phyloP scores from a whole-genome alignment of 2,113 vertebrate genomes.

The Brienomyrus brachyistius region DNA sequence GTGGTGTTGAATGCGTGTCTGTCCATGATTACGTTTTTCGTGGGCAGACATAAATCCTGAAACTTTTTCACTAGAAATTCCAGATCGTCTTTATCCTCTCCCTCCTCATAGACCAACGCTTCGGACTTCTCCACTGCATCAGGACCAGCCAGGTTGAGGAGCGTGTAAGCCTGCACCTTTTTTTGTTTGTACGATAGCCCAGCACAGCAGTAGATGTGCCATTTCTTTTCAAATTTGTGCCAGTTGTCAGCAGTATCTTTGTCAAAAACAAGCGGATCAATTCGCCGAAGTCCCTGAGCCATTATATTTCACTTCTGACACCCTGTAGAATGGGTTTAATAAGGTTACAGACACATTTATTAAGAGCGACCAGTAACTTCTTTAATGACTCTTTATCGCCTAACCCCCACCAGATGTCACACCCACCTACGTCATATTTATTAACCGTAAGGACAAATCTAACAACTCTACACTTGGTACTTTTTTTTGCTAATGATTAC shows the following conservation, averaged over 20 bases:
- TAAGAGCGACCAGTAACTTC: not conserved
- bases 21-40: not conserved
- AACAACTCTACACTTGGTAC: not conserved
- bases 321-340: no score
- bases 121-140: no score
- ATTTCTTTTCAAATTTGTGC: constrained; percentile 10
- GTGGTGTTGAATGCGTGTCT: not conserved
- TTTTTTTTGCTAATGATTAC: no score
- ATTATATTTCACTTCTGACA: no score
- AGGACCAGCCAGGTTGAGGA: not conserved
- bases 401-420: not conserved
- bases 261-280: constrained; percentile 3
- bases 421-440: not conserved
- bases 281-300: not conserved
- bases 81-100: not conserved
- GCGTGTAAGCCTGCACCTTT: constrained; percentile 21
- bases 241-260: constrained; percentile 17
- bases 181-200: constrained; percentile 13
- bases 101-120: not conserved
- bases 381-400: not conserved
- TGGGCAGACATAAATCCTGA: not conserved
- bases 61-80: not conserved
- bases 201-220: constrained; percentile 4
- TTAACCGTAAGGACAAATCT: not conserved
- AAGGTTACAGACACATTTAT: not conserved